phyloP scores from a whole-genome alignment of 2,797 vertebrate genomes.

The Urocyon cinereoargenteus region DNA sequence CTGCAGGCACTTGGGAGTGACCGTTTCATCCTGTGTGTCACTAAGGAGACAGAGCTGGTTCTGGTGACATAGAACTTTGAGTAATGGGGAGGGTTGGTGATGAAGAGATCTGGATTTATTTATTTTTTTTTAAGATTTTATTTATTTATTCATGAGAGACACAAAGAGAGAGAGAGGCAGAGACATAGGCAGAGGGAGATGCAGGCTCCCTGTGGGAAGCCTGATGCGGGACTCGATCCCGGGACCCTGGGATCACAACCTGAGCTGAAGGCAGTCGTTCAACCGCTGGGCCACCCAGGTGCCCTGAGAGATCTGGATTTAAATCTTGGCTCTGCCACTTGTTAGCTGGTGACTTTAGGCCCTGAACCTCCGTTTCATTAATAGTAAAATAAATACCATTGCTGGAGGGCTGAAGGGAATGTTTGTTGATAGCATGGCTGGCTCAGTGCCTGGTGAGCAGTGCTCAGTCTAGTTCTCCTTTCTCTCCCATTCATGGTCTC shows the following conservation, averaged over 20 bases:
- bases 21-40: neutral
- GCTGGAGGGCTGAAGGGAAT: neutral
- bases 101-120: neutral
- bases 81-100: neutral
- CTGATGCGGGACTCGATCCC: too few species aligned
- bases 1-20: neutral
- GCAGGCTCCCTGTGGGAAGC: too few species aligned
- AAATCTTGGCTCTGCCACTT: neutral
- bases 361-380: neutral
- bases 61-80: neutral
- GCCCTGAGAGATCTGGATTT: neutral
- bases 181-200: too few species aligned
- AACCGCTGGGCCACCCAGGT: too few species aligned
- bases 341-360: neutral
- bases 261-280: too few species aligned
- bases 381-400: neutral
- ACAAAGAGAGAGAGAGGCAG: too few species aligned
- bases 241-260: too few species aligned
- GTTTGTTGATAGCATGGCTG: too few species aligned
- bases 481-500: neutral
- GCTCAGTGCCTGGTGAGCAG: neutral
- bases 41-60: neutral
- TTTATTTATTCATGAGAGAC: too few species aligned
- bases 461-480: neutral
- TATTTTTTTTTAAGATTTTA: too few species aligned